phyloP scores from a whole-genome alignment of 2,888 invertebrate species.

The Drosophila tripunctata region DNA sequence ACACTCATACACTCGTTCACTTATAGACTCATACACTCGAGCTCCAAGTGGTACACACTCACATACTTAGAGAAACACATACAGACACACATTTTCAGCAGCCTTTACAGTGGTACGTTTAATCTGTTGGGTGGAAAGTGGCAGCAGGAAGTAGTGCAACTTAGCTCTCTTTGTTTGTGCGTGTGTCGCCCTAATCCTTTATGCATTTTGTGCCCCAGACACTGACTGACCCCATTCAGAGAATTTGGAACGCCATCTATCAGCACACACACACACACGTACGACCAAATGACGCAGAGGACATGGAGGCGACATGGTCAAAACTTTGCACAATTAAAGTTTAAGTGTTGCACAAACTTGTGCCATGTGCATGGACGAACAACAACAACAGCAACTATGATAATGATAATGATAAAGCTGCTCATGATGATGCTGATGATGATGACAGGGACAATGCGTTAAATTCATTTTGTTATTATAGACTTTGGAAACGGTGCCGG shows the following conservation, averaged over 20 bases:
- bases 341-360: conserved; percentile 80
- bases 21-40: conserved; percentile 32
- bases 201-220: conserved; percentile 66
- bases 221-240: conserved; percentile 72
- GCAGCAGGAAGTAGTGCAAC: neutral
- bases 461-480: conserved; percentile 71
- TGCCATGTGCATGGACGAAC: conserved; percentile 52
- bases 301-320: conserved; percentile 70
- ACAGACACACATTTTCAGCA: conserved; percentile 38
- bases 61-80: conserved; percentile 17
- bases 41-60: conserved; percentile 26
- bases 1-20: conserved; percentile 2
- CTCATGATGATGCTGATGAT: conserved; percentile 8
- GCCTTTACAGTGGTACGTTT: conserved; percentile 39
- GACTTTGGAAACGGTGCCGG: conserved; percentile 30
- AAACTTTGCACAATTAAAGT: conserved; percentile 79
- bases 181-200: conserved; percentile 62
- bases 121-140: neutral
- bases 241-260: conserved; percentile 74
- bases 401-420: conserved; percentile 14
- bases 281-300: conserved; percentile 33
- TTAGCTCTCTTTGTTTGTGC: conserved; percentile 8
- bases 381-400: conserved; percentile 21
- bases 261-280: conserved; percentile 46
- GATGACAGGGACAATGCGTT: conserved; percentile 55